Percentiles rank a stretch among this genome's conserved stretches.
These are phyloP conservation scores for Andrena haemorrhoa DNA, from an alignment of 2,888 invertebrate genomes.

Conservation along the genomic window DNA sequence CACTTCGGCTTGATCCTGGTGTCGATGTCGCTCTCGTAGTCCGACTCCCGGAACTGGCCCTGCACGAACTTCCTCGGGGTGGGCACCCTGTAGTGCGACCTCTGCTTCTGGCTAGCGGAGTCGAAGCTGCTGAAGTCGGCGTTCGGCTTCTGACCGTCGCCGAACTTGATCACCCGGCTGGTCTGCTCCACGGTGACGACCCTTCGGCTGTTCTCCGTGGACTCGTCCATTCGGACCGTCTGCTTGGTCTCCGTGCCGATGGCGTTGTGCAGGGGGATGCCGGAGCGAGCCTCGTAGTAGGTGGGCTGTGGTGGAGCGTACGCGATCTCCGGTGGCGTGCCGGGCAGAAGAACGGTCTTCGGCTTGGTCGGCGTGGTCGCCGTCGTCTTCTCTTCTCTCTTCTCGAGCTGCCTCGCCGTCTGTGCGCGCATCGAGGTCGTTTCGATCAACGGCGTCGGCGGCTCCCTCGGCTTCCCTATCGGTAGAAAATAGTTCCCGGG, in stretches of 20 bases:
- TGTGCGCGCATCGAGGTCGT: conserved; percentile 66
- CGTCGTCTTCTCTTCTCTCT: conserved; percentile 48
- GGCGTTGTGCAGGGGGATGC: conserved; percentile 87
- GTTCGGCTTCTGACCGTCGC: conserved; percentile 82
- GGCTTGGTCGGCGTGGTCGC: conserved; percentile 66
- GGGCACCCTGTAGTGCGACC: conserved; percentile 80
- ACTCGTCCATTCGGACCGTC: conserved; percentile 90
- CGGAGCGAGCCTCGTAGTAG: conserved; percentile 86
- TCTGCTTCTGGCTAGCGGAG: conserved; percentile 45
- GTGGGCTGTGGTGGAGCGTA: conserved; percentile 86
- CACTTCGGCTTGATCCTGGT: conserved; percentile 88
- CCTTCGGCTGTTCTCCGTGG: conserved; percentile 88
- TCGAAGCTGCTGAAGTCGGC: conserved; percentile 51
- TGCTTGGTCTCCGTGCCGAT: conserved; percentile 90
- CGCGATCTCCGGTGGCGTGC: conserved; percentile 87
- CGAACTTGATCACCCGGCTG: conserved; percentile 89
- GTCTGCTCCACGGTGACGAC: conserved; percentile 90
- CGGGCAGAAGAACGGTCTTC: conserved; percentile 86
- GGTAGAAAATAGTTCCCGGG: conserved; percentile 73
- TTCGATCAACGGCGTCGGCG: conserved; percentile 82
- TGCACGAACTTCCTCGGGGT: conserved; percentile 89
- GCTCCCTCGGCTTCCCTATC: conserved; percentile 81
- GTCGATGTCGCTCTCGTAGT: conserved; percentile 90
- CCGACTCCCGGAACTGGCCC: conserved; percentile 89
- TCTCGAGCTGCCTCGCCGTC: conserved; percentile 57